A percentile compares a stretch with the other conserved stretches of the same genome.
These are phyloP conservation scores for Elaphurus davidianus DNA, from an alignment of 2,113 vertebrate genomes.

Conservation along the genomic window DNA sequence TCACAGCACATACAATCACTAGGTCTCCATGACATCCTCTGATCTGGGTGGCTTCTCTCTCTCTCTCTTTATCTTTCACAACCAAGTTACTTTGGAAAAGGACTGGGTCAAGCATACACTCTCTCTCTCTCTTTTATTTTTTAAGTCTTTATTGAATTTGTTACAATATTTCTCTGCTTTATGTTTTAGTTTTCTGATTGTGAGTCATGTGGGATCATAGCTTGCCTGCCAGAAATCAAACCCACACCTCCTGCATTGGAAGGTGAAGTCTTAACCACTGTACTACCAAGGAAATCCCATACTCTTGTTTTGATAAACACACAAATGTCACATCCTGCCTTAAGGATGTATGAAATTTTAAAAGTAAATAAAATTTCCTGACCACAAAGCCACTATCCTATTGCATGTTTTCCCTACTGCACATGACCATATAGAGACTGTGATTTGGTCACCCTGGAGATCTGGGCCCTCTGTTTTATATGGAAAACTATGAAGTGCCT, in stretches of 20 bases:
- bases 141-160: background rate
- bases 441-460: background rate
- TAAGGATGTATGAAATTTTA: background rate
- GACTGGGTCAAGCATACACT: background rate
- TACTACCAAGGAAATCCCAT: background rate
- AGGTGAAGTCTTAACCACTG: background rate
- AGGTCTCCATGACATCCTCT: background rate
- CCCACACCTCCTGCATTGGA: background rate
- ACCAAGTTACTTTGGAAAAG: background rate
- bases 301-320: background rate
- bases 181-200: background rate
- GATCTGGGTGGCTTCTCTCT: background rate
- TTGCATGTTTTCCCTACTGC: background rate
- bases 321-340: background rate
- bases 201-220: background rate
- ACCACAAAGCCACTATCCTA: background rate
- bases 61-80: background rate
- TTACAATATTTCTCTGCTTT: background rate
- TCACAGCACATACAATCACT: background rate
- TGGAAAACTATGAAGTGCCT: background rate
- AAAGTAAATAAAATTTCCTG: background rate
- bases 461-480: background rate
- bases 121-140: background rate
- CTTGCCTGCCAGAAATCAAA: background rate
- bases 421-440: background rate